Base-by-base conservation (phyloP, 1,140 invertebrate genomes). In the Drosophila novamexicana region DNA sequence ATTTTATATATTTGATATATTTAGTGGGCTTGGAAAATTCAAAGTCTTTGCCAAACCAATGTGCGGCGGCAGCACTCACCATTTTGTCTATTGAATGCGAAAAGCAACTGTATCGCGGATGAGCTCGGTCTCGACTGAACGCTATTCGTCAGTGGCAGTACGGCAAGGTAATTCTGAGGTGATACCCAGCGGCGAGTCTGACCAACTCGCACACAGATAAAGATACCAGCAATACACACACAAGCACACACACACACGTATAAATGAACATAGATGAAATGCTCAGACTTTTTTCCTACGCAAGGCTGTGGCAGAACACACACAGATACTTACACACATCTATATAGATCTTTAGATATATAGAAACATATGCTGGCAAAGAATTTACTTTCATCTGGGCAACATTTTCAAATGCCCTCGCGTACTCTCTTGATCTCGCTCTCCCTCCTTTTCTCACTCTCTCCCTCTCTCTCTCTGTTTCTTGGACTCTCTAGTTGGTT, bases 41-140 rank as follows among this genome's bases (percentile, higher is more conserved):
- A 6, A 12, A 49, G 16, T 49, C 10, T 29, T 7, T 10, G 22
- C 22, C 22, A 29, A 5, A 4, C 22, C 22, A 29, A 29, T 29
- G 22, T 29, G 53, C n/a, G 56, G 65, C 65, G 63, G 44, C 59
- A 47, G 54, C 73, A 92, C 91, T 92, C 91, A 92, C 91, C 91
- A 92, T 92, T 91, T 92, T 92, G 91, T 91, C 83, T 92, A 82
- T 92, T 88, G 54, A 79, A 90, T 91, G 85, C 80, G 79, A 80
- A 92, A 91, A 81, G 81, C 89, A 92, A 92, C 91, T 92, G 90
- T 92, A 90, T 85, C 91, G 91, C 91, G 91, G 83, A 92, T 92
- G 88, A 92, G 89, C 90, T 92, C 91, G 90, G 91, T 92, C 91
- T 92, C 91, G 91, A 92, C 91, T 92, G 91, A 92, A 91, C 90